phyloP scores from a whole-genome alignment of 2,113 vertebrate genomes.

The Anthoscopus minutus region DNA sequence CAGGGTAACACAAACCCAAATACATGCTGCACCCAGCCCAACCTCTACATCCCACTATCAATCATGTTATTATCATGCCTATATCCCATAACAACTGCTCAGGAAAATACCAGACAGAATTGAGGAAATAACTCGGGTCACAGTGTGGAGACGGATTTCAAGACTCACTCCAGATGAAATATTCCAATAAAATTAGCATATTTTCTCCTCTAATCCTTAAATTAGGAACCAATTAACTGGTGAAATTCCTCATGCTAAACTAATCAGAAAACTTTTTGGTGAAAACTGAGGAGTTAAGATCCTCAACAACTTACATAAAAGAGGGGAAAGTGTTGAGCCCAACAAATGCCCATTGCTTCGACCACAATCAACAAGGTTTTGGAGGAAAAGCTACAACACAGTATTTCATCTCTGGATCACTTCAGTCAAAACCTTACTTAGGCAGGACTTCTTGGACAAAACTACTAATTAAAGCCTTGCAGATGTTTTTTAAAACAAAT shows the following conservation, averaged over 20 bases:
- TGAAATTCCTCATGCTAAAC: neutral
- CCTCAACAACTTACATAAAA: neutral
- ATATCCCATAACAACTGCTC: neutral
- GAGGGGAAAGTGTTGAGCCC: neutral
- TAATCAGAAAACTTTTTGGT: neutral
- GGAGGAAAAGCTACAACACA: neutral
- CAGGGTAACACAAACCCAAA: slow-evolving; percentile 6
- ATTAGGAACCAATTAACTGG: neutral
- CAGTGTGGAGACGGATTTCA: neutral
- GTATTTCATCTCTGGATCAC: neutral
- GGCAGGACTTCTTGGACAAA: neutral
- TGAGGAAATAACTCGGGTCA: neutral
- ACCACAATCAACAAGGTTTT: neutral
- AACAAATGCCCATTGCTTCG: neutral
- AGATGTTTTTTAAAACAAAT: neutral
- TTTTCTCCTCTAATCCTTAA: neutral
- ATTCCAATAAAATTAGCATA: neutral
- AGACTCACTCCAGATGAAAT: neutral
- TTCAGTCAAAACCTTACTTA: neutral
- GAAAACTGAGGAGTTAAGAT: neutral
- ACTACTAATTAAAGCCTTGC: neutral
- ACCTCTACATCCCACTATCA: neutral
- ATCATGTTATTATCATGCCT: neutral
- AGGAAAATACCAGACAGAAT: neutral
- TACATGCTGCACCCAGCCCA: neutral